A percentile compares a stretch with the other conserved stretches of the same genome.
These are phyloP conservation scores for Phoxinus dragarum DNA, from an alignment of 2,797 vertebrate species.

Conservation along the genomic window DNA sequence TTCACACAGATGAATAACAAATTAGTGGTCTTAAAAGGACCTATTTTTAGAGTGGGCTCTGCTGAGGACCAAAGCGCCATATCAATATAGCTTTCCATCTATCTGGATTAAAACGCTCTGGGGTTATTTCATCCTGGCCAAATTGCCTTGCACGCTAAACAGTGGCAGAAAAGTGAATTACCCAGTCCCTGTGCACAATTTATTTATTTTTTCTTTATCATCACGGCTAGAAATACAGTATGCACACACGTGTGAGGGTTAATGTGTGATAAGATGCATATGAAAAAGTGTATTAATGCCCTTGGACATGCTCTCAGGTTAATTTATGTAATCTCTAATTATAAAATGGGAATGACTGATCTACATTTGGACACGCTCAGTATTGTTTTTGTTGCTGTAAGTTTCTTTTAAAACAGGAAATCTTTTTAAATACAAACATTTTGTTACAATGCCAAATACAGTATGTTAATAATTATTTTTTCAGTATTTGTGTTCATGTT, in stretches of 20 bases:
- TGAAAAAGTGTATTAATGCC: neutral
- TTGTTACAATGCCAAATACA: neutral
- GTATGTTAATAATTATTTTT: neutral
- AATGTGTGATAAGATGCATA: neutral
- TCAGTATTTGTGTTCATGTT: neutral
- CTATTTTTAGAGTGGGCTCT: constrained; percentile 53
- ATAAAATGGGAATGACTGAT: neutral
- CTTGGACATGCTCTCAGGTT: neutral
- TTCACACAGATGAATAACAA: constrained; percentile 67
- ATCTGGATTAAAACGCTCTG: constrained; percentile 64
- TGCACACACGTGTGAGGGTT: neutral
- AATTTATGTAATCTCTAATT: neutral
- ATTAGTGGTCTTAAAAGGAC: constrained; percentile 63
- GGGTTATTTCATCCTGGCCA: constrained; percentile 56
- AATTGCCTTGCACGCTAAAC: constrained; percentile 64
- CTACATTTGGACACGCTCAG: neutral
- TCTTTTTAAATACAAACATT: neutral
- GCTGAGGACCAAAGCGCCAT: constrained; percentile 22
- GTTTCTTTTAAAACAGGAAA: neutral
- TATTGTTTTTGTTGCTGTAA: neutral
- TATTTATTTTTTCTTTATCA: constrained; percentile 32
- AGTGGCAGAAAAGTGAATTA: constrained; percentile 59
- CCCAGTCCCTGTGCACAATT: constrained; percentile 31
- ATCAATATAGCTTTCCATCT: constrained; percentile 63
- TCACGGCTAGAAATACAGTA: constrained; percentile 32